Conservation (phyloP, 2,888 invertebrate species). For the Scaptomyza polygonia region DNA sequence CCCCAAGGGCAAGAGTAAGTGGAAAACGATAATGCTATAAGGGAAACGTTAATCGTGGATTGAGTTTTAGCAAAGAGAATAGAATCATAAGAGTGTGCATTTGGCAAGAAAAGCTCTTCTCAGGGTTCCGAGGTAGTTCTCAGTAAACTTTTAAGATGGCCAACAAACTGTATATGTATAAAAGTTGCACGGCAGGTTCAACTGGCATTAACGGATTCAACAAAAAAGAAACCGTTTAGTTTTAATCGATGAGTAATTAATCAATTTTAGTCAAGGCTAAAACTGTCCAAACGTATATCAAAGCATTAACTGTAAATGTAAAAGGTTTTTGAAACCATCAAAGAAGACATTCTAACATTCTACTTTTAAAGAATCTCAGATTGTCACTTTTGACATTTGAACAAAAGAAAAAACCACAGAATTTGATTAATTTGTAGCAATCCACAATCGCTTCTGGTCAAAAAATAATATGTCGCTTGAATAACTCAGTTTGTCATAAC, state of each 20-base stretch:
- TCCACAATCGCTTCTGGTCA: not conserved
- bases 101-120: too few relatives aligned
- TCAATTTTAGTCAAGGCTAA: not conserved
- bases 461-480: not conserved
- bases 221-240: not conserved
- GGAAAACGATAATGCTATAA: not conserved
- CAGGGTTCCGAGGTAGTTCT: too few relatives aligned
- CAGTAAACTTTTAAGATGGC: not conserved
- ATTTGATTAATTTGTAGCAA: not conserved
- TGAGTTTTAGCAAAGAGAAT: not conserved
- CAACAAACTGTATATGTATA: too few relatives aligned
- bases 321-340: too few relatives aligned
- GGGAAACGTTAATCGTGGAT: not conserved
- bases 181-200: not conserved
- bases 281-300: too few relatives aligned
- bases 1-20: slow-evolving; percentile 92
- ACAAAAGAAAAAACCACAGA: not conserved
- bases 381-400: not conserved
- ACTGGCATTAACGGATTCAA: not conserved
- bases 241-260: too few relatives aligned
- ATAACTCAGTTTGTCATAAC: not conserved
- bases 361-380: too few relatives aligned
- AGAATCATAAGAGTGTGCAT: too few relatives aligned
- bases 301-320: too few relatives aligned
- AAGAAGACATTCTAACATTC: too few relatives aligned